Percentiles rank a stretch among this genome's conserved stretches.
phyloP scores from a whole-genome alignment of 64 coral and sea anemone genomes.

The Acropora yongei region DNA sequence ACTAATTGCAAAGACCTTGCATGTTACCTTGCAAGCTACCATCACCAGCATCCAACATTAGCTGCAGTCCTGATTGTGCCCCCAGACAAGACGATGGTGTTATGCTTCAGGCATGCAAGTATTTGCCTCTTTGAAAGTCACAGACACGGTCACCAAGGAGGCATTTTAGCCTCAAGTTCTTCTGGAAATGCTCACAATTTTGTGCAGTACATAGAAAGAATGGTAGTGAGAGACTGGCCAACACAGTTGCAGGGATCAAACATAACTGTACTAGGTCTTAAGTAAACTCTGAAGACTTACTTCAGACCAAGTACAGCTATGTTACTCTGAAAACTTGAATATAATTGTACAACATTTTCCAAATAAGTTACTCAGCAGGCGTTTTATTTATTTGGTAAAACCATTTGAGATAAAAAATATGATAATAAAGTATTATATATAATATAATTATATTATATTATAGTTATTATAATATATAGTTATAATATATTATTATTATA shows the following conservation, averaged over 20 bases:
- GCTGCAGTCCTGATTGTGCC: slow-evolving; percentile 50
- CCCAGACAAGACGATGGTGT: slow-evolving; percentile 39
- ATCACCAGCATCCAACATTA: background rate
- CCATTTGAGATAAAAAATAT: background rate
- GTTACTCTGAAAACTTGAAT: background rate
- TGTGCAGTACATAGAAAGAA: background rate
- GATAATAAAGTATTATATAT: too few species aligned
- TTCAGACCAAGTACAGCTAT: background rate
- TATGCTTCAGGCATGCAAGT: slow-evolving; percentile 1
- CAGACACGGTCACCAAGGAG: slow-evolving; percentile 5
- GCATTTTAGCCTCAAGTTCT: slow-evolving; percentile 3
- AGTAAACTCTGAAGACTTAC: background rate
- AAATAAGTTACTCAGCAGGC: background rate
- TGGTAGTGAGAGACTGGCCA: too few species aligned
- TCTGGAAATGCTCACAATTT: background rate
- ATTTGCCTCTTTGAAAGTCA: slow-evolving; percentile 59
- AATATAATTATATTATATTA: too few species aligned
- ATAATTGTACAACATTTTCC: background rate
- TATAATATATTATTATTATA: background rate
- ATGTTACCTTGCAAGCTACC: background rate
- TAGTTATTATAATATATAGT: too few species aligned
- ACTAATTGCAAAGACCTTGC: slow-evolving; percentile 23
- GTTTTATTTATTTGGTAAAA: background rate
- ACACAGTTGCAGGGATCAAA: slow-evolving; percentile 29
- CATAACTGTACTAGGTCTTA: slow-evolving; percentile 8